Base-by-base conservation (phyloP, 2,888 invertebrate genomes). In the Pemphredon lugubris region DNA sequence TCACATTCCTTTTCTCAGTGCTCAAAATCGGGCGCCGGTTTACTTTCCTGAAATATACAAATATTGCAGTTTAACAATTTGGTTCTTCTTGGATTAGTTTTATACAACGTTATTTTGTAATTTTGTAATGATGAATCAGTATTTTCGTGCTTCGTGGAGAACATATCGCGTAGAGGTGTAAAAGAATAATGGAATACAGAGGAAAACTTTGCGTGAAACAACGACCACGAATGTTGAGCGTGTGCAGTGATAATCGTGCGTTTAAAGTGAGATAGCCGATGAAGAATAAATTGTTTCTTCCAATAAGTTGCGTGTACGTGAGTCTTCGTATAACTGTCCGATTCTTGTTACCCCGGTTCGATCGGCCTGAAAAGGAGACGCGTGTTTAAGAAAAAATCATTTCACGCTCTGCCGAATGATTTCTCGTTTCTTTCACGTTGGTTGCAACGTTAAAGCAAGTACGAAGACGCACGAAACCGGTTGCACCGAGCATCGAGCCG, bases 231-330 rank as follows among this genome's bases (percentile, higher is more conserved):
- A n/a, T n/a, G n/a, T n/a, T n/a, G n/a, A n/a, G n/a, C n/a, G n/a
- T n/a, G n/a, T n/a, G n/a, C n/a, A n/a, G n/a, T n/a, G n/a, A n/a
- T n/a, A n/a, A n/a, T n/a, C n/a, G n/a, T 40, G 14, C 3, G n/a
- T 7, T 34, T 11, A 16, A 7, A 40, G n/a, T 9, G 2, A 5
- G 16, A 16, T 4, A 14, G 40, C 4, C 5, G 2, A 40, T 4
- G n/a, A 23, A 21, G 18, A 45, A 66, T 72, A 58, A 34, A 61
- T 73, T 64, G 58, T 70, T 78, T 70, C 76, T 78, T 73, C 78
- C 73, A 75, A 75, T 64, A 53, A 45, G 44, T 67, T 73, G 42
- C 65, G 37, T n/a, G 20, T 23, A 26, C 44, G 45, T 61, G 69
- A 58, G 69, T 70, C 78, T 79, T 70, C 67, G 75, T 67, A 55